Evolutionary conservation across 1,140 invertebrate species (phyloP).

Genomic region (Phocides pigmalion): DNA sequence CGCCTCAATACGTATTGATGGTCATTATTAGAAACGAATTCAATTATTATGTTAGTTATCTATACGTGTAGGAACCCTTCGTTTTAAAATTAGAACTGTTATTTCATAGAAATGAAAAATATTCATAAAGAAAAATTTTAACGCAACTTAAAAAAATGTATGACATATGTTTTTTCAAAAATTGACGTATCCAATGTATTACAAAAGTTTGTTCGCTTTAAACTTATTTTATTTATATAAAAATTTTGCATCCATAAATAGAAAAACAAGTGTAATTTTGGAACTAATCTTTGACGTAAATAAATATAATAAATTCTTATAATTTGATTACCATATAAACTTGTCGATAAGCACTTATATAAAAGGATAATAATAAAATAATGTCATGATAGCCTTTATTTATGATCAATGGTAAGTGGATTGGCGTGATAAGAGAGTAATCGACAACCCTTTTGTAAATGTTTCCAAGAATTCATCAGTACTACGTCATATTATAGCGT

Average conservation of each 20-base stretch:
- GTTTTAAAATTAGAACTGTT: too few species aligned
- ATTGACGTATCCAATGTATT: too few species aligned
- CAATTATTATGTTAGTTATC: conserved; percentile 37
- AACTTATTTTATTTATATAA: too few species aligned
- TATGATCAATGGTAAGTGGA: neutral
- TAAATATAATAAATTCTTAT: neutral
- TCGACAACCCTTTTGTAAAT: neutral
- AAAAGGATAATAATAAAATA: neutral
- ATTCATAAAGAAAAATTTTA: too few species aligned
- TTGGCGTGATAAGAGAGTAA: neutral
- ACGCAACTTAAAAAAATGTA: too few species aligned
- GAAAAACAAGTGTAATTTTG: too few species aligned
- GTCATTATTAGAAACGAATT: conserved; percentile 53
- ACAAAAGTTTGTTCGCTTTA: too few species aligned
- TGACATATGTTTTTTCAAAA: too few species aligned
- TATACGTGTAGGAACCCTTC: too few species aligned
- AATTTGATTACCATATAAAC: neutral
- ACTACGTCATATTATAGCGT: neutral
- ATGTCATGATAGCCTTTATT: conserved; percentile 1
- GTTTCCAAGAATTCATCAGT: neutral
- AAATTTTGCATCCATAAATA: too few species aligned
- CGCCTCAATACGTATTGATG: conserved; percentile 46
- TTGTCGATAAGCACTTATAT: neutral
- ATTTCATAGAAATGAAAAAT: too few species aligned
- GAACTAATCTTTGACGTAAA: too few species aligned